phyloP scores from a whole-genome alignment of 2,797 vertebrate genomes.

The Poliocrania exsul region DNA sequence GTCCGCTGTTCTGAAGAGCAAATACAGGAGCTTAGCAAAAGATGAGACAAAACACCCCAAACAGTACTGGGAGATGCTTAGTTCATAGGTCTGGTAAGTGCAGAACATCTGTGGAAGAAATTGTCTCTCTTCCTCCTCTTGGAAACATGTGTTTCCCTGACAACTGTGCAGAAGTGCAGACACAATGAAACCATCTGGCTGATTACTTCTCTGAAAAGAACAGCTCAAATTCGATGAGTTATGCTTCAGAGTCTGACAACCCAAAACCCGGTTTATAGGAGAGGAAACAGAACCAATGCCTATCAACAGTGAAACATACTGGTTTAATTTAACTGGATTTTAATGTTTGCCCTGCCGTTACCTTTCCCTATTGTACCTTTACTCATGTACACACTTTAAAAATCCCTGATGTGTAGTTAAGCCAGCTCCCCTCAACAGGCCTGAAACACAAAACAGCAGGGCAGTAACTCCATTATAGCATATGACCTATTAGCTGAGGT shows the following conservation, averaged over 20 bases:
- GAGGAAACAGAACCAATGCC: not conserved
- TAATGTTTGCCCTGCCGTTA: not conserved
- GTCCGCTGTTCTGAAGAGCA: not conserved
- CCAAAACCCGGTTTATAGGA: not conserved
- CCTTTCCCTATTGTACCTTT: not conserved
- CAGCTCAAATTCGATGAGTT: not conserved
- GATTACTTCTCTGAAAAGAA: not conserved
- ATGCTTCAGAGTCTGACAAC: not conserved
- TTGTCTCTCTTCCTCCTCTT: not conserved
- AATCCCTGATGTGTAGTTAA: not conserved
- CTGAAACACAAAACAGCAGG: not conserved
- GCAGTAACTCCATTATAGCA: not conserved
- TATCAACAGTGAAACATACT: not conserved
- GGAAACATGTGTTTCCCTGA: conserved; percentile 3
- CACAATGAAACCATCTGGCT: not conserved
- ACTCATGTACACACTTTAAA: not conserved
- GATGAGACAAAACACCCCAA: not conserved
- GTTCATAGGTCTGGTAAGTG: not conserved
- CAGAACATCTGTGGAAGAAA: not conserved
- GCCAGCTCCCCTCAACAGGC: not conserved
- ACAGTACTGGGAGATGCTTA: not conserved
- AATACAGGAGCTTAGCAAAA: not conserved
- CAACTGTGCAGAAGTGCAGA: not conserved
- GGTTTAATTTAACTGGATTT: conserved; percentile 12
- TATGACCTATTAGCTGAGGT: not conserved